Evolutionary conservation across 2,113 vertebrate genomes (phyloP).

Genomic region (Garra rufa): DNA sequence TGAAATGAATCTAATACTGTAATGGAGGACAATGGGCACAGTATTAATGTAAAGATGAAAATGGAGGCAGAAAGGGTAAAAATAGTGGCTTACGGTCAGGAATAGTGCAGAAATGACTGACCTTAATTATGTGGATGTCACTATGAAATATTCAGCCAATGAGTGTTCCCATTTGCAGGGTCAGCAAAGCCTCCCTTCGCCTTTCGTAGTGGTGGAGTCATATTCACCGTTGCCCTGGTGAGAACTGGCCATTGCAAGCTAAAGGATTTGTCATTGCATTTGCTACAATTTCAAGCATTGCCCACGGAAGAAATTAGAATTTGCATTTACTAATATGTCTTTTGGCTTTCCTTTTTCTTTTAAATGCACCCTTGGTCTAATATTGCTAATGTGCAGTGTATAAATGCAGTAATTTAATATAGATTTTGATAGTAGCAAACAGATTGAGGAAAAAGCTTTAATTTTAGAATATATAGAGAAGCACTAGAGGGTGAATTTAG

Average conservation of each 20-base stretch:
- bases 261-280: not conserved
- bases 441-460: not conserved
- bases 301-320: not conserved
- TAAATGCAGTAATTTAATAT: not conserved
- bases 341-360: not conserved
- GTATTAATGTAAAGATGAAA: constrained; percentile 30
- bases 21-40: constrained; percentile 40
- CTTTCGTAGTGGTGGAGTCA: not conserved
- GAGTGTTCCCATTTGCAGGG: constrained; percentile 27
- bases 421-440: not conserved
- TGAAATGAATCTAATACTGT: constrained; percentile 27
- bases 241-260: not conserved
- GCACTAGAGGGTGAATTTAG: not conserved
- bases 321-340: not conserved
- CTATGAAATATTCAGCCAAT: constrained; percentile 46
- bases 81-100: constrained; percentile 14
- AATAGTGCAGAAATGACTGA: constrained; percentile 38
- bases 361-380: not conserved
- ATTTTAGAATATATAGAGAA: not conserved
- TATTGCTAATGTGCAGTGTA: not conserved
- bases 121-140: constrained; percentile 55
- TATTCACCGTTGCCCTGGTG: not conserved
- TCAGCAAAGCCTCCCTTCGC: constrained; percentile 22
- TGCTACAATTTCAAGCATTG: not conserved
- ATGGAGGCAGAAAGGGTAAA: constrained; percentile 21